Evolutionary conservation across 92 coral and sea anemone genomes (phyloP).

Genomic region (Micromussa lordhowensis): DNA sequence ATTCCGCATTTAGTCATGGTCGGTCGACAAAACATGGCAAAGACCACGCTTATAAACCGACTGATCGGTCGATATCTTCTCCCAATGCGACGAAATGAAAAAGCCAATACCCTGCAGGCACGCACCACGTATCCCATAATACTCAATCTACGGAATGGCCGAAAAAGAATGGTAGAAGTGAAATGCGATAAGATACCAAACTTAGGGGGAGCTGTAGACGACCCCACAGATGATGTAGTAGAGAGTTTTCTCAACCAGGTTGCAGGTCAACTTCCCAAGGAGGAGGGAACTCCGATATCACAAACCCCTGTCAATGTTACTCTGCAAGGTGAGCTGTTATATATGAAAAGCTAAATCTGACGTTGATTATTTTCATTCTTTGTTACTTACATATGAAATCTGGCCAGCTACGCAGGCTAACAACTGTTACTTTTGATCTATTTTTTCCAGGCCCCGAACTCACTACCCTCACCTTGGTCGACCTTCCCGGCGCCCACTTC

Average conservation of each 20-base stretch:
- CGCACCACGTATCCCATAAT: constrained; percentile 83
- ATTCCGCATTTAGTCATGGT: constrained; percentile 85
- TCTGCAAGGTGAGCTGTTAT: constrained; percentile 50
- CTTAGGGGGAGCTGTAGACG: constrained; percentile 45
- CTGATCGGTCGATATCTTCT: constrained; percentile 86
- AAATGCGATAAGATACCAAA: constrained; percentile 9
- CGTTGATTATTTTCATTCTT: no score
- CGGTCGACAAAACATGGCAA: constrained; percentile 93
- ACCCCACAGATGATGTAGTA: constrained; percentile 63
- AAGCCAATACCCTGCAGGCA: constrained; percentile 83
- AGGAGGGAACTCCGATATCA: constrained; percentile 73
- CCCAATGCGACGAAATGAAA: constrained; percentile 80
- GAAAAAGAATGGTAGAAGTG: constrained; percentile 41
- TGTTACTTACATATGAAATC: no score
- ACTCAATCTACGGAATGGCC: constrained; percentile 70
- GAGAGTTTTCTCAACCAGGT: constrained; percentile 66
- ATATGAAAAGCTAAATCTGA: no score
- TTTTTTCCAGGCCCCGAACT: constrained; percentile 69
- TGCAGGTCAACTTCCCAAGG: constrained; percentile 63
- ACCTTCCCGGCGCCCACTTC: constrained; percentile 89
- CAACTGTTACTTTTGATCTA: background rate
- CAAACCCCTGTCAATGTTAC: constrained; percentile 80
- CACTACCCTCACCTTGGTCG: constrained; percentile 79
- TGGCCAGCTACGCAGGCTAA: no score
- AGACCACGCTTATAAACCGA: constrained; percentile 82